These are phyloP conservation scores for Oasisia sp. DNA, from an alignment of 2,888 invertebrate species.

Conservation along the genomic window DNA sequence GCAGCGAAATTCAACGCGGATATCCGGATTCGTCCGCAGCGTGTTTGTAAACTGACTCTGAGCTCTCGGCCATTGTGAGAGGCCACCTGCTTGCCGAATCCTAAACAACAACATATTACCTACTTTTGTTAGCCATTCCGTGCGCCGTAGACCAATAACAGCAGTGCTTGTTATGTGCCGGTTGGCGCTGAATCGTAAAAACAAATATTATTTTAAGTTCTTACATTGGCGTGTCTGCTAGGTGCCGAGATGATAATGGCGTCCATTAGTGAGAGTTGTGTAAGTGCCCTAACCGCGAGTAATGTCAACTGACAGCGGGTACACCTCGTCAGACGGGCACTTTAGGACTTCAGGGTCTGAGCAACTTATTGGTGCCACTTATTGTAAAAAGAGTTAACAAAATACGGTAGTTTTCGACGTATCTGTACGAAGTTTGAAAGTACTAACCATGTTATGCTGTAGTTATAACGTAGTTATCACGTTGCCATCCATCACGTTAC, in stretches of 20 bases:
- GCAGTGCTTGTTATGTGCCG: neutral
- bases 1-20: neutral
- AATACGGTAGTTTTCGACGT: too few species aligned
- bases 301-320: neutral
- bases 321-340: neutral
- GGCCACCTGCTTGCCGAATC: neutral
- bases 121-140: neutral
- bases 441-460: too few species aligned
- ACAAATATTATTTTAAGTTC: neutral
- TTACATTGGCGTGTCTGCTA: neutral
- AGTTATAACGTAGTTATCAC: too few species aligned
- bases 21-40: neutral
- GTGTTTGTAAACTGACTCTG: neutral
- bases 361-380: neutral
- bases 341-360: neutral
- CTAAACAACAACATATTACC: constrained; percentile 1
- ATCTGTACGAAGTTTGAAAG: too few species aligned
- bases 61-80: neutral
- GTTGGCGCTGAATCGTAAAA: neutral
- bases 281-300: constrained; percentile 12
- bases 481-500: too few species aligned
- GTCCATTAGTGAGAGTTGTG: neutral
- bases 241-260: neutral
- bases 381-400: neutral
- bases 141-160: neutral